Conservation (phyloP, 2,113 vertebrate species). For the Oceanodroma tethys region DNA sequence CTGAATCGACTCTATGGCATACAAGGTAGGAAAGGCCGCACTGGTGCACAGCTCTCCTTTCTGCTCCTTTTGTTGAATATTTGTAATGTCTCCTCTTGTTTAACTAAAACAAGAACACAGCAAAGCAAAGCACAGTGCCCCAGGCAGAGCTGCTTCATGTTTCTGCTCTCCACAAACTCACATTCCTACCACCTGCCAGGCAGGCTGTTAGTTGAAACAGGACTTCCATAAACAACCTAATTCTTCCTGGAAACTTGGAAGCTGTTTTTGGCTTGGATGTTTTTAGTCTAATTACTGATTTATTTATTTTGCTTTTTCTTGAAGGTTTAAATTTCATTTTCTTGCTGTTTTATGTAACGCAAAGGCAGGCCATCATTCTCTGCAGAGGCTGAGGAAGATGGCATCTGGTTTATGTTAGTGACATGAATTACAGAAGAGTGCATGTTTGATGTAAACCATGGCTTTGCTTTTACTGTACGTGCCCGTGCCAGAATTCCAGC, state of each 20-base stretch:
- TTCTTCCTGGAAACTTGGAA: conserved; percentile 67
- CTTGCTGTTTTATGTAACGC: conserved; percentile 12
- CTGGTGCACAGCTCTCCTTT: background rate
- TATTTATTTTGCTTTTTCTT: conserved; percentile 50
- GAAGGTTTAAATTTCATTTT: conserved; percentile 37
- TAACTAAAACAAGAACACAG: conserved; percentile 18
- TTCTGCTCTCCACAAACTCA: conserved; percentile 11
- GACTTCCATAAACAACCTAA: conserved; percentile 65
- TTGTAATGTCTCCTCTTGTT: conserved; percentile 13
- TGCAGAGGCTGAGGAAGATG: conserved; percentile 24
- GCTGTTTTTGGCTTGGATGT: conserved; percentile 40
- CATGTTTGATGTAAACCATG: conserved; percentile 58
- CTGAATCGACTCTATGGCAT: conserved; percentile 96
- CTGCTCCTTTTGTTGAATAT: background rate
- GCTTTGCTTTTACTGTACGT: conserved; percentile 31
- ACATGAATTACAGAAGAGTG: conserved; percentile 42
- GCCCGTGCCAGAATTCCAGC: conserved; percentile 53
- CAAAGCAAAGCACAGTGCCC: conserved; percentile 5
- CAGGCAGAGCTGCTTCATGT: conserved; percentile 2
- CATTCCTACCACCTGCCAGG: conserved; percentile 66
- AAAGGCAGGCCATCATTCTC: conserved; percentile 2
- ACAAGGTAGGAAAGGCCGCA: conserved; percentile 79
- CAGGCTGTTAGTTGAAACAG: conserved; percentile 53
- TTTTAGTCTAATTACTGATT: conserved; percentile 53
- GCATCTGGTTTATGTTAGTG: conserved; percentile 67